phyloP scores from a whole-genome alignment of 2,888 invertebrate species.

The Dasysyrphus tricinctus region DNA sequence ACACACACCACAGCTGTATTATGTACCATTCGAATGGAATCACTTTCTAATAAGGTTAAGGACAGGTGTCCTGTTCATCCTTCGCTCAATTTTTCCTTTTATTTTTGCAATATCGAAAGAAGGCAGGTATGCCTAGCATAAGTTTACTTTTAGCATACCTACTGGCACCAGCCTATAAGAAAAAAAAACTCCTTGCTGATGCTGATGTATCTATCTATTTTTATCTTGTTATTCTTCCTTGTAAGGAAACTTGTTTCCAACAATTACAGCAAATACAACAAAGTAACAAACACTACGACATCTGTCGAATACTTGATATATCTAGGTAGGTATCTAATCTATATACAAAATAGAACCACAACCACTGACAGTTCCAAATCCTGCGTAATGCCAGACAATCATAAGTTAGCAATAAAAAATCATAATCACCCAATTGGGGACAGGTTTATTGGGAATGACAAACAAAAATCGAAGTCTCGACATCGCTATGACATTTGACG shows the following conservation, averaged over 20 bases:
- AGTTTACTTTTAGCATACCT: not conserved
- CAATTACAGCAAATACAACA: not conserved
- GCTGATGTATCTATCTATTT: slow-evolving; percentile 26
- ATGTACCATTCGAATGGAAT: slow-evolving; percentile 47
- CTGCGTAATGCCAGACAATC: slow-evolving; percentile 16
- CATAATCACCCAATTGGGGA: slow-evolving; percentile 67
- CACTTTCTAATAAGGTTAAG: slow-evolving; percentile 58
- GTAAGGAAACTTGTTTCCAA: slow-evolving; percentile 24
- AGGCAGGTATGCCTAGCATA: not conserved
- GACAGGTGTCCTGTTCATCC: slow-evolving; percentile 59
- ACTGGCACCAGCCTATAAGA: not conserved
- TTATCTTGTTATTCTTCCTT: slow-evolving; percentile 20
- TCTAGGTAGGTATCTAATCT: no score
- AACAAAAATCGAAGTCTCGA: slow-evolving; percentile 34
- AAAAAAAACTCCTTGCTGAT: slow-evolving; percentile 7
- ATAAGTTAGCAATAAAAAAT: slow-evolving; percentile 47
- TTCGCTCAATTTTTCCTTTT: slow-evolving; percentile 2
- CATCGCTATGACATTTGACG: not conserved
- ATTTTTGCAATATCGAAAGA: slow-evolving; percentile 20
- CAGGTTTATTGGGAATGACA: slow-evolving; percentile 30
- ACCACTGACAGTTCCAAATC: not conserved
- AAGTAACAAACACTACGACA: slow-evolving; percentile 41
- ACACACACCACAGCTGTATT: slow-evolving; percentile 44
- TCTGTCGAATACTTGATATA: slow-evolving; percentile 58
- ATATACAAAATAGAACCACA: slow-evolving; percentile 4